Percentiles rank a stretch among this genome's conserved stretches.
Conservation (phyloP, 2,797 vertebrate genomes). For the Acestrorhynchus altus region DNA sequence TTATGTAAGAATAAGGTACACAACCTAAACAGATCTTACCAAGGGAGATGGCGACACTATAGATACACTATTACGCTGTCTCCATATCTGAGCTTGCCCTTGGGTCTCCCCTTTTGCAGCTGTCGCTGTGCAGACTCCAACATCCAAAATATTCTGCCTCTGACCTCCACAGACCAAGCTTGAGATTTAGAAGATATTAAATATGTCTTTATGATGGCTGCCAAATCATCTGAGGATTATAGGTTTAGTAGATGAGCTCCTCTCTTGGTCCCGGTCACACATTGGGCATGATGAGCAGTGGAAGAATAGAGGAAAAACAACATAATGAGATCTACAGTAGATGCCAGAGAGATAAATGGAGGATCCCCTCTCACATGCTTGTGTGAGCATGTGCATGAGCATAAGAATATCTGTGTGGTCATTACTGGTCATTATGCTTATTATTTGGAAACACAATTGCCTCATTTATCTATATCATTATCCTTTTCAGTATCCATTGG, state of each 20-base stretch:
- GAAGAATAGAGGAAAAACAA: conserved; percentile 70
- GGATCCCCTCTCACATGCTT: neutral
- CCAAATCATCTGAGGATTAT: conserved; percentile 78
- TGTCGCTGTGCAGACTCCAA: conserved; percentile 67
- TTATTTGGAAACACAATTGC: neutral
- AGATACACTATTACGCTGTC: conserved; percentile 24
- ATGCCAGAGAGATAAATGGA: conserved; percentile 21
- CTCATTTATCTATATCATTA: neutral
- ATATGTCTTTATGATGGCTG: conserved; percentile 78
- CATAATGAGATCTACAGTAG: conserved; percentile 63
- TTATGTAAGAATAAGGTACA: conserved; percentile 45
- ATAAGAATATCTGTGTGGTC: neutral
- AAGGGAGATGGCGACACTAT: conserved; percentile 12
- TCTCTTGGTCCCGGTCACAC: conserved; percentile 66
- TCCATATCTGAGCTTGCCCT: conserved; percentile 63
- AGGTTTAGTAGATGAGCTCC: conserved; percentile 73
- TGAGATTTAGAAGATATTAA: conserved; percentile 76
- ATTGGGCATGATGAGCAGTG: conserved; percentile 69
- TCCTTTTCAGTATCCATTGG: neutral
- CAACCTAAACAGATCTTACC: conserved; percentile 23
- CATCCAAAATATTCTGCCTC: conserved; percentile 70
- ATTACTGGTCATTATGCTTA: neutral
- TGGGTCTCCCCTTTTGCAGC: conserved; percentile 66
- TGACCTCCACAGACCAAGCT: conserved; percentile 71
- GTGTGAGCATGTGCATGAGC: neutral